Percentiles rank a stretch among this genome's conserved stretches.
Evolutionary conservation across 1,140 invertebrate species (phyloP).

Genomic region (Maniola jurtina): DNA sequence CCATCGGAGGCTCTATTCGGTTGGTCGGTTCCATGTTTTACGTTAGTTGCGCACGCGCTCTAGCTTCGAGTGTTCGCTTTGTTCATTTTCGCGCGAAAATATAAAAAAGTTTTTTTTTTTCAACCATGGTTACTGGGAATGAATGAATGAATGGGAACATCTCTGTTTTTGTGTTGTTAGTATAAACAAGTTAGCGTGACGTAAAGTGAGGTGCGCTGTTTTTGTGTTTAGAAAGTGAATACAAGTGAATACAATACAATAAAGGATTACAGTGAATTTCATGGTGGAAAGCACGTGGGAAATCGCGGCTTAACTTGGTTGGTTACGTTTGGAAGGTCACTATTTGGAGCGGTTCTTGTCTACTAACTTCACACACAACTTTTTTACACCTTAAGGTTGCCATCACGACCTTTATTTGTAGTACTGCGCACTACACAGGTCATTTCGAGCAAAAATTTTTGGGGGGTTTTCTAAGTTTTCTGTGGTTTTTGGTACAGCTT

Average conservation of each 20-base stretch:
- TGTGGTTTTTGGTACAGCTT: no score
- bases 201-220: slow-evolving; percentile 25
- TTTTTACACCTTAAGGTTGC: not conserved
- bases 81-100: slow-evolving; percentile 33
- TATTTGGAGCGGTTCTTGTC: not conserved
- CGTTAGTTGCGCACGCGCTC: slow-evolving; percentile 67
- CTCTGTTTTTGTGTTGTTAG: slow-evolving; percentile 14
- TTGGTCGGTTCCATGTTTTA: slow-evolving; percentile 48
- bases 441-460: no score
- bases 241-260: slow-evolving; percentile 43
- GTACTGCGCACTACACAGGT: no score
- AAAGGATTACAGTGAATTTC: slow-evolving; percentile 66
- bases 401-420: no score
- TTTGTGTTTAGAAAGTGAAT: slow-evolving; percentile 52
- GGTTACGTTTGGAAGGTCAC: slow-evolving; percentile 25
- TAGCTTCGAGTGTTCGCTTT: slow-evolving; percentile 41
- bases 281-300: slow-evolving; percentile 30
- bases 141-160: slow-evolving; percentile 2
- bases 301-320: slow-evolving; percentile 32
- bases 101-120: slow-evolving; percentile 6
- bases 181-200: slow-evolving; percentile 16
- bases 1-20: slow-evolving; percentile 30
- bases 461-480: no score
- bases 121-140: not conserved
- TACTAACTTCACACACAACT: not conserved